Percentiles rank a stretch among this genome's conserved stretches.
These are phyloP conservation scores for Periophthalmus modestus DNA, from an alignment of 2,113 vertebrate genomes.

Conservation along the genomic window DNA sequence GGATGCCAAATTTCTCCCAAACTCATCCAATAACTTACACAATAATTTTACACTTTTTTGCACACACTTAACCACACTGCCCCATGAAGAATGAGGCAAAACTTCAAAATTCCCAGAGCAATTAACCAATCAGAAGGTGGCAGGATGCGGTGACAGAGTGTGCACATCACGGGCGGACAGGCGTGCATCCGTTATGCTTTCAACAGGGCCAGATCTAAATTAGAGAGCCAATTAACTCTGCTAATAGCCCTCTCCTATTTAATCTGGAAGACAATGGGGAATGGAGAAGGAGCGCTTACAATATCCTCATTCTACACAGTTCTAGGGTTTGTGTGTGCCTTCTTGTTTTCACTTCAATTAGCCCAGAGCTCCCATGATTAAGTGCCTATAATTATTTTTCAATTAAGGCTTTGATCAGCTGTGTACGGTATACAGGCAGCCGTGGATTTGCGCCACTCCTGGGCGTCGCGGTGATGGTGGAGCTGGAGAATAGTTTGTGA, in stretches of 20 bases:
- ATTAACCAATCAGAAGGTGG: constrained; percentile 84
- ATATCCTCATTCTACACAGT: constrained; percentile 97
- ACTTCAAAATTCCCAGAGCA: constrained; percentile 75
- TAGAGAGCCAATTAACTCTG: constrained; percentile 99
- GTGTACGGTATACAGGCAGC: constrained; percentile 81
- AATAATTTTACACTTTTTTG: constrained; percentile 30
- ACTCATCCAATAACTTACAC: constrained; percentile 19
- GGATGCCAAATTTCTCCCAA: background rate
- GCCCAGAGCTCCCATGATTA: constrained; percentile 97
- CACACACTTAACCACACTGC: constrained; percentile 28
- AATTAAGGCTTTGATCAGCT: constrained; percentile 99
- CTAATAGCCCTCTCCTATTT: constrained; percentile 99
- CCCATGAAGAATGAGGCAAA: constrained; percentile 73
- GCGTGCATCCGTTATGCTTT: constrained; percentile 97
- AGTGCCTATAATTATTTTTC: constrained; percentile 99
- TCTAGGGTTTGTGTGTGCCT: constrained; percentile 87
- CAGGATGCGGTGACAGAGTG: constrained; percentile 90
- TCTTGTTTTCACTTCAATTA: constrained; percentile 98
- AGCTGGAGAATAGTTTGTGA: constrained; percentile 67
- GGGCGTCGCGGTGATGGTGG: constrained; percentile 68
- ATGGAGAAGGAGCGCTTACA: constrained; percentile 95
- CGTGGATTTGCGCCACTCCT: constrained; percentile 76
- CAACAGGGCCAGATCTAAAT: constrained; percentile 97
- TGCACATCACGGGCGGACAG: constrained; percentile 89
- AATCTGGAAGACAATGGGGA: constrained; percentile 98